phyloP scores from a whole-genome alignment of 2,797 vertebrate genomes.

The Lophius americanus region DNA sequence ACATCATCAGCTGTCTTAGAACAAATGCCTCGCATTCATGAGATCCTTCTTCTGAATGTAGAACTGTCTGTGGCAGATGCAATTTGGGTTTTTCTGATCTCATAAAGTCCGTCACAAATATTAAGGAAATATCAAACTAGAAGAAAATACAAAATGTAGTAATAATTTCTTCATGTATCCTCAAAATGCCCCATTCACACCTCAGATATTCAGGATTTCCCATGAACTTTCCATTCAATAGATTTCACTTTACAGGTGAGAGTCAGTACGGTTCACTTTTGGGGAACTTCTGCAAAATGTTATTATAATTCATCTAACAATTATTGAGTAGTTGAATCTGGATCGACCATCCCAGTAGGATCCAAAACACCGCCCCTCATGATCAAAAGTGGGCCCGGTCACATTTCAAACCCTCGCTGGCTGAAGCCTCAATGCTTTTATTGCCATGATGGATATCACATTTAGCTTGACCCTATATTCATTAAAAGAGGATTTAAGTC shows the following conservation, averaged over 20 bases:
- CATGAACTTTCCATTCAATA: not conserved
- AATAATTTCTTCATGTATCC: too few relatives aligned
- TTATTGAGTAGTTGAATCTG: not conserved
- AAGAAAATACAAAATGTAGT: too few relatives aligned
- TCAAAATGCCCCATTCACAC: too few relatives aligned
- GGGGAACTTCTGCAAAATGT: not conserved
- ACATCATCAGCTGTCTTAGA: too few relatives aligned
- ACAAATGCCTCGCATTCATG: too few relatives aligned
- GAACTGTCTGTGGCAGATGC: too few relatives aligned
- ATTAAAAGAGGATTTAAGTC: constrained; percentile 88
- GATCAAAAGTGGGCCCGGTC: constrained; percentile 34
- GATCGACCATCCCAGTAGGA: constrained; percentile 1
- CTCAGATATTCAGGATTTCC: too few relatives aligned
- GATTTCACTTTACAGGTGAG: not conserved
- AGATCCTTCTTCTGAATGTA: too few relatives aligned
- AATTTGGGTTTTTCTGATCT: too few relatives aligned
- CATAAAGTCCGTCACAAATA: too few relatives aligned
- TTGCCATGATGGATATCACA: constrained; percentile 77
- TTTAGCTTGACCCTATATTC: constrained; percentile 86
- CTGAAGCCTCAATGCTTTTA: constrained; percentile 66
- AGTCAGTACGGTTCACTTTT: not conserved
- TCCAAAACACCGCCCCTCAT: not conserved
- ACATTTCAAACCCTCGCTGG: constrained; percentile 38
- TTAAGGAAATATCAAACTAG: too few relatives aligned
- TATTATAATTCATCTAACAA: not conserved